Base-by-base conservation (phyloP, 2,113 vertebrate species). In the Capreolus pygargus region DNA sequence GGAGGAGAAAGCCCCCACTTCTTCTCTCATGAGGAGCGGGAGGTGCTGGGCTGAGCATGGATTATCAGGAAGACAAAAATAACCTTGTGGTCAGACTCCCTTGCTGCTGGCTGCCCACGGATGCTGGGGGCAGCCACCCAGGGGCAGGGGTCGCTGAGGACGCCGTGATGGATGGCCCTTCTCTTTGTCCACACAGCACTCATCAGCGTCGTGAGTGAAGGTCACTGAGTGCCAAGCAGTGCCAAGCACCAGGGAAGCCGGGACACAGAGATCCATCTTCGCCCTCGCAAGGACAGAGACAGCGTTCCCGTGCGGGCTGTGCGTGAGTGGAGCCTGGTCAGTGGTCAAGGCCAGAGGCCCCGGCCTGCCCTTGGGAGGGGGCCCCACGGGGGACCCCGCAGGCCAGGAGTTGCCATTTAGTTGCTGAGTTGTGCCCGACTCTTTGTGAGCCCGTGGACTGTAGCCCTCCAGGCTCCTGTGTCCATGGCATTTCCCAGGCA, bases 91-190 rank as follows among this genome's bases (percentile, higher is more conserved):
- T 50, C 6, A 70, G 36, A 19, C 39, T 47, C 2, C 0, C 61
- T 27, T 11, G 16, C 4, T 8, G 43, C 10, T 14, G 6, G 15
- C 39, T 28, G 36, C 28, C 30, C 1, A 0, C 4, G 23, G 50
- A 5, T 23, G 28, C 50, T 10, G 12, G 16, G 7, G 43, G 21
- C 13, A 27, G 25, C 28, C 61, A 4, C 14, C 0, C 1, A 2
- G 82, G 6, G 23, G 27, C 55, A 19, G 13, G 30, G 47, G 23
- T n/a, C 23, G 15, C 58, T 1, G 0, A 4, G 6, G 16, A 21
- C 0, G 2, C 39, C 10, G 6, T 0, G 30, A 3, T 9, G 12
- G 64, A 21, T 81, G 39, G 19, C 1, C 16, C 52, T 81, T 27
- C 30, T 7, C 58, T 50, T 16, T 70, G 36, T 23, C 17, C 13